Percentiles rank a stretch among this genome's conserved stretches.
phyloP scores from a whole-genome alignment of 2,113 vertebrate genomes.

The Proteles cristata region DNA sequence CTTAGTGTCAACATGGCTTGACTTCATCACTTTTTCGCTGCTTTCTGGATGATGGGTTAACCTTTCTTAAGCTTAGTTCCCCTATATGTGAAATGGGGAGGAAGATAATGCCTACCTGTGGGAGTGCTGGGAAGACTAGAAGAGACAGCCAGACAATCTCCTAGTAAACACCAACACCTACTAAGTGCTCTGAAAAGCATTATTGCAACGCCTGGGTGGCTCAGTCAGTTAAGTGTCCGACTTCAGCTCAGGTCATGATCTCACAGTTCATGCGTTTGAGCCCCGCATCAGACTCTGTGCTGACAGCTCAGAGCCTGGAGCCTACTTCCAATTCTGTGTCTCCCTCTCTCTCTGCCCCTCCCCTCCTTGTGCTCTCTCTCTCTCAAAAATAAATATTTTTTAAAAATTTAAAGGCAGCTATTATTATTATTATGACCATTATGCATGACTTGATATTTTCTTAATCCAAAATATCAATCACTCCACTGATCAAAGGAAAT shows the following conservation, averaged over 20 bases:
- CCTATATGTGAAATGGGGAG: not conserved
- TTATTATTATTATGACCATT: not conserved
- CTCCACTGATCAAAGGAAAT: not conserved
- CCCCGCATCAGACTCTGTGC: too few relatives aligned
- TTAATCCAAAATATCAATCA: not conserved
- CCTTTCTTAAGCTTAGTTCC: not conserved
- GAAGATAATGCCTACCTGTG: fast-evolving
- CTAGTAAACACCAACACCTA: not conserved
- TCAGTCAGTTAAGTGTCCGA: too few relatives aligned
- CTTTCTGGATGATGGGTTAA: not conserved
- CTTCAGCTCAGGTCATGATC: too few relatives aligned
- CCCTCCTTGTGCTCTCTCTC: too few relatives aligned
- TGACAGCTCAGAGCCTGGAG: too few relatives aligned
- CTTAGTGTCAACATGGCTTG: not conserved
- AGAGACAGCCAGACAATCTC: not conserved
- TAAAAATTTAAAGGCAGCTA: too few relatives aligned
- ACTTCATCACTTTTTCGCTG: not conserved
- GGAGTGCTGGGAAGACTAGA: not conserved
- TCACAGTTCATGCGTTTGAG: too few relatives aligned
- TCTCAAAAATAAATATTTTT: too few relatives aligned
- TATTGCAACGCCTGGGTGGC: too few relatives aligned
- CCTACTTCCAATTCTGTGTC: too few relatives aligned
- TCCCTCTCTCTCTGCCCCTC: too few relatives aligned
- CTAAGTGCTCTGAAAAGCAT: not conserved
- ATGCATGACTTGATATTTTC: not conserved